A percentile compares a stretch with the other conserved stretches of the same genome.
Evolutionary conservation across 2,888 invertebrate genomes (phyloP).

Genomic region (Erebia epiphron): DNA sequence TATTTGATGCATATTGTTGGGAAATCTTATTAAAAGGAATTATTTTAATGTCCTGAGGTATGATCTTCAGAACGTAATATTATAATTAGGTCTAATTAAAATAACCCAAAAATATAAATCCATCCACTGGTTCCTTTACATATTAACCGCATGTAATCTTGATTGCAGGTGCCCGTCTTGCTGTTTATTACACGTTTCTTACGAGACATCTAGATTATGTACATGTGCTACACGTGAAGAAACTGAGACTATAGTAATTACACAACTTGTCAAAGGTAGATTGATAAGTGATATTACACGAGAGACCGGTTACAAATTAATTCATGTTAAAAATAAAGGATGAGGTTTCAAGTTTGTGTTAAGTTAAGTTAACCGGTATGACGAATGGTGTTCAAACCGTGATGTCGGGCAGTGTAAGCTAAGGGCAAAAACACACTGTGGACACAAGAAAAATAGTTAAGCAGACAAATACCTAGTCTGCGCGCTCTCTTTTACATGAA

Average conservation of each 20-base stretch:
- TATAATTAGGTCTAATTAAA: not conserved
- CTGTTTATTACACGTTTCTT: constrained; percentile 60
- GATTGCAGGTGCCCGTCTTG: constrained; percentile 61
- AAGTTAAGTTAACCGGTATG: constrained; percentile 42
- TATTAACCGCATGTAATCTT: constrained; percentile 38
- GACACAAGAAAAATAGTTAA: too few species aligned
- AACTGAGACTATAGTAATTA: constrained; percentile 61
- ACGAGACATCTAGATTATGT: constrained; percentile 43
- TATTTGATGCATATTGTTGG: too few species aligned
- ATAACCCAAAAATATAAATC: not conserved
- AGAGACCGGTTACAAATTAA: constrained; percentile 54
- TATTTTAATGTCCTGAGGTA: too few species aligned
- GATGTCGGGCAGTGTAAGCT: constrained; percentile 27
- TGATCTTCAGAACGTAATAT: too few species aligned
- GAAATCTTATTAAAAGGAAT: too few species aligned
- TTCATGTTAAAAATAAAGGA: constrained; percentile 51
- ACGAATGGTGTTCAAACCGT: constrained; percentile 45
- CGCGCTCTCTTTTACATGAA: too few species aligned
- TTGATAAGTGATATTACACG: constrained; percentile 67
- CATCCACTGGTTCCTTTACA: constrained; percentile 2
- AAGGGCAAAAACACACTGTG: too few species aligned
- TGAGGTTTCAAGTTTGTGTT: constrained; percentile 38
- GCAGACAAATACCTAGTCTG: too few species aligned
- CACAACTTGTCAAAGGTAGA: constrained; percentile 67
- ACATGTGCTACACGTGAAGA: constrained; percentile 48